Conservation (phyloP, 2,113 vertebrate genomes). For the Chelonoidis abingdonii region DNA sequence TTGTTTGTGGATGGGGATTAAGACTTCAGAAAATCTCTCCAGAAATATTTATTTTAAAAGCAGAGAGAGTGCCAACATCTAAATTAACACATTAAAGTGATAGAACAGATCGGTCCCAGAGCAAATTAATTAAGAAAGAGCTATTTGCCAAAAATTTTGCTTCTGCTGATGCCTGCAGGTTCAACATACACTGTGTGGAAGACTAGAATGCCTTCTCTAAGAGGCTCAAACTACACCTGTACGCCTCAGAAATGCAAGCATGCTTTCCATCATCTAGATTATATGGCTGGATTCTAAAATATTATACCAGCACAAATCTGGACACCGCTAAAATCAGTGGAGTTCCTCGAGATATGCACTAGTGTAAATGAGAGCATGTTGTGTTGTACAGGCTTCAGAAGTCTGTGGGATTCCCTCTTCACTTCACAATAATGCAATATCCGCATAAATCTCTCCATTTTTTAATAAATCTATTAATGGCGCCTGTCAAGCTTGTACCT, state of each 20-base stretch:
- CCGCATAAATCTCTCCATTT: neutral
- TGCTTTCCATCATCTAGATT: neutral
- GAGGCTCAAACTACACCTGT: neutral
- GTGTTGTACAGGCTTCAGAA: neutral
- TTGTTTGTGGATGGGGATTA: neutral
- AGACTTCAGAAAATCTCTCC: neutral
- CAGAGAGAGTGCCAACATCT: neutral
- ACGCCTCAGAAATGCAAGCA: neutral
- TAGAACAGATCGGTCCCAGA: neutral
- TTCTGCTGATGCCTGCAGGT: neutral
- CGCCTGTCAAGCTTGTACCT: neutral
- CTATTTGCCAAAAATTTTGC: neutral
- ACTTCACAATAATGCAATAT: neutral
- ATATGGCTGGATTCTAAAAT: neutral
- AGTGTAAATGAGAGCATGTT: neutral
- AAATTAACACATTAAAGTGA: neutral
- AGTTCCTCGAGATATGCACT: neutral
- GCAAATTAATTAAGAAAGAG: neutral
- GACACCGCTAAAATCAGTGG: neutral
- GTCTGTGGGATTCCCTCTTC: neutral
- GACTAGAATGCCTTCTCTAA: neutral
- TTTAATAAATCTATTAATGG: neutral
- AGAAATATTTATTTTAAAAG: neutral
- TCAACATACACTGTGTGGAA: neutral
- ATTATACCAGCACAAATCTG: neutral